phyloP scores from a whole-genome alignment of 2,113 vertebrate species.

The Chloropsis cyanopogon region DNA sequence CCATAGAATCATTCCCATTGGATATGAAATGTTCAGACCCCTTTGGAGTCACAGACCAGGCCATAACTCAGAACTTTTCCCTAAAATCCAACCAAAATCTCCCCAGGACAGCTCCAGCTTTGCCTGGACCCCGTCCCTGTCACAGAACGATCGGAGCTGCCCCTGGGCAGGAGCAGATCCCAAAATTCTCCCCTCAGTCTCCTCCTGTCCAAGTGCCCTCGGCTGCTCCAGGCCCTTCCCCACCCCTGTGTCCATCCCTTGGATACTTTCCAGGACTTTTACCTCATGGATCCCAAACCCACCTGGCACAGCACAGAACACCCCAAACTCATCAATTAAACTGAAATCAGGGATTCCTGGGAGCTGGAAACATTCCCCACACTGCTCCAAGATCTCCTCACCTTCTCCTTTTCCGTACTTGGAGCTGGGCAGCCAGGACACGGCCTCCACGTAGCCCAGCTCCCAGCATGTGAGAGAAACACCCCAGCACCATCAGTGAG shows the following conservation, averaged over 20 bases:
- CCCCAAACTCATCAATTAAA: no score
- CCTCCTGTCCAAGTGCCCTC: not conserved
- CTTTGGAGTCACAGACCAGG: not conserved
- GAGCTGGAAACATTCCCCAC: no score
- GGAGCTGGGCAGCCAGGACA: no score
- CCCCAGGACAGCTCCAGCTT: not conserved
- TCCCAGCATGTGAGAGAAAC: no score
- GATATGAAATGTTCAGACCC: fast-evolving
- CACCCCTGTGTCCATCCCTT: not conserved
- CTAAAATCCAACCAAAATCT: not conserved
- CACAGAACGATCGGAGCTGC: not conserved
- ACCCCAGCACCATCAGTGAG: fast-evolving
- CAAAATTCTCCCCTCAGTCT: not conserved
- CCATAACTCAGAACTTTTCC: fast-evolving
- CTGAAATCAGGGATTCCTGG: fast-evolving
- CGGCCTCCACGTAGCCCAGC: no score
- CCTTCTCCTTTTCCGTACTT: no score
- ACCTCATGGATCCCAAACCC: no score
- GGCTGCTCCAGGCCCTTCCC: not conserved
- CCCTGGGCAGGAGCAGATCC: not conserved
- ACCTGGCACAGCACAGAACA: no score
- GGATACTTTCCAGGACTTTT: not conserved
- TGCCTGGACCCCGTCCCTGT: not conserved
- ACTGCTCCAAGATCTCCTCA: no score
- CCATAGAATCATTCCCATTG: not conserved